Conservation (phyloP, 2,888 invertebrate species). For the Tolmerus cingulatus region DNA sequence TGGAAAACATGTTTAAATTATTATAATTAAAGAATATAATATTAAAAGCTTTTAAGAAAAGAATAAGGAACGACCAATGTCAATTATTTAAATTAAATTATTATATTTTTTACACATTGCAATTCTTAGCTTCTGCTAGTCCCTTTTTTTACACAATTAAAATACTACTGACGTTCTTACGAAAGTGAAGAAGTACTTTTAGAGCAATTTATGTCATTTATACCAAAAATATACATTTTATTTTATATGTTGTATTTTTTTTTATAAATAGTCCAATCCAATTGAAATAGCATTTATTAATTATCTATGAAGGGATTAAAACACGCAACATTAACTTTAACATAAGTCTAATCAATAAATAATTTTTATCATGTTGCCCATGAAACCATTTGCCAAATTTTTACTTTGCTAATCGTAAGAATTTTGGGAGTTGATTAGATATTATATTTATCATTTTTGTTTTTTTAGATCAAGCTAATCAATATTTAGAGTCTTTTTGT, state of each 20-base stretch:
- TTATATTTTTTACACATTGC: not conserved
- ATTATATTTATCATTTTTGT: not conserved
- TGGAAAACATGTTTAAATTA: not conserved
- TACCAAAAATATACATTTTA: not conserved
- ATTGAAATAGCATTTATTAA: not conserved
- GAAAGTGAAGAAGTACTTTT: not conserved
- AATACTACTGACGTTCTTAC: not conserved
- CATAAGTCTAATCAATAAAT: not conserved
- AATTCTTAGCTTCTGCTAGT: conserved; percentile 11
- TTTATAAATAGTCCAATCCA: not conserved
- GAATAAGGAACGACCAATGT: not conserved
- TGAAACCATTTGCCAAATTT: not conserved
- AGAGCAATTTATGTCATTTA: conserved; percentile 14
- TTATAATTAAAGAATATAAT: not conserved
- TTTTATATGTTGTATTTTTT: not conserved
- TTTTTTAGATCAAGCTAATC: not conserved
- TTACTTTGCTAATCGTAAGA: not conserved
- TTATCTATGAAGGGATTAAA: not conserved
- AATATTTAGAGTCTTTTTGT: not conserved
- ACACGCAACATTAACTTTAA: not conserved
- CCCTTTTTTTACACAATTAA: not conserved
- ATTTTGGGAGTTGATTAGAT: not conserved
- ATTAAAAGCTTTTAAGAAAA: not conserved
- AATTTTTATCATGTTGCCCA: not conserved
- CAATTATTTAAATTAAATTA: conserved; percentile 8